Percentiles rank a stretch among this genome's conserved stretches.
Conservation (phyloP, 2,888 invertebrate species). For the Calameuta idolon region DNA sequence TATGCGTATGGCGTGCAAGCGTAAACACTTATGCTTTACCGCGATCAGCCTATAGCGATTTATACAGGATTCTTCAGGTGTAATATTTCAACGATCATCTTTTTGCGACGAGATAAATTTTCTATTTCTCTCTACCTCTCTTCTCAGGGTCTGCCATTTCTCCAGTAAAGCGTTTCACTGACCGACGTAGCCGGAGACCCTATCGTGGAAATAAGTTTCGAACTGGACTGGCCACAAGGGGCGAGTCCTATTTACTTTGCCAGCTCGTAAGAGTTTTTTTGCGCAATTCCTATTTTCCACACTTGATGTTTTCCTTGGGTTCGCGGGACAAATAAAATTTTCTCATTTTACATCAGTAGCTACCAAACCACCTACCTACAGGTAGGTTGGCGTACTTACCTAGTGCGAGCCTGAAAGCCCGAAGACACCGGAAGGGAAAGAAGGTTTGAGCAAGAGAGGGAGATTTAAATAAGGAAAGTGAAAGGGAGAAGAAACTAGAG, state of each 20-base stretch:
- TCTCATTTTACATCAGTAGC: constrained; percentile 46
- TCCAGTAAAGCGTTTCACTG: constrained; percentile 36
- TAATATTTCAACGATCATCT: neutral
- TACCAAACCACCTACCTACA: neutral
- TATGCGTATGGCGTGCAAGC: neutral
- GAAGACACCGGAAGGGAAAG: neutral
- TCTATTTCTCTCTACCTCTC: neutral
- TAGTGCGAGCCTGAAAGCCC: neutral
- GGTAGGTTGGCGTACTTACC: neutral
- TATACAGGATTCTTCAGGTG: neutral
- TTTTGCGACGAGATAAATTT: neutral
- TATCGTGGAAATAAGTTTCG: constrained; percentile 46
- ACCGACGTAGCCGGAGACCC: constrained; percentile 29
- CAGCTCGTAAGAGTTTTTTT: constrained; percentile 38
- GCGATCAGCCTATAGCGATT: neutral
- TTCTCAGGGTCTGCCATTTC: constrained; percentile 16
- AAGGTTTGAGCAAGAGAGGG: neutral
- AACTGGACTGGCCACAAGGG: constrained; percentile 46
- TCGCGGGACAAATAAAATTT: constrained; percentile 58
- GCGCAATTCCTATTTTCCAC: constrained; percentile 52
- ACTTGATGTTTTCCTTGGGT: constrained; percentile 44
- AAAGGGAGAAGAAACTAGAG: neutral
- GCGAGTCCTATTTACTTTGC: constrained; percentile 40
- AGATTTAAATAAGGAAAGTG: constrained; percentile 4
- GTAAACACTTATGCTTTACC: neutral